Evolutionary conservation across 2,797 vertebrate genomes (phyloP), one percentile per base, ranked within the genome.

Genomic region (Ptychobarbus kaznakovi): DNA sequence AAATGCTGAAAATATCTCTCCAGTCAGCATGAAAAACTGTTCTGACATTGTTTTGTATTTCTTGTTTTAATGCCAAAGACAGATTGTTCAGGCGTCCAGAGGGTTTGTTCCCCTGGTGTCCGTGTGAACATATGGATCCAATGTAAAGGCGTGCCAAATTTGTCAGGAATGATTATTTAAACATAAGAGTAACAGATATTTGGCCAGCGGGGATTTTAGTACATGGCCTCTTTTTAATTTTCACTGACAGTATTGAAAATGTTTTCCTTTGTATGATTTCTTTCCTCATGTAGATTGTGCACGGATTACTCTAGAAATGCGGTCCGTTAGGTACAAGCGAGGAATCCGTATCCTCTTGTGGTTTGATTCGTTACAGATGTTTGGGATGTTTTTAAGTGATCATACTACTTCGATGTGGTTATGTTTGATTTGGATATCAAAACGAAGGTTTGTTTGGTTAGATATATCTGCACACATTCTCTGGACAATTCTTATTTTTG

Each of bases 401-500:
- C 68, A 35, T 22, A 77, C 51, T 84, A 69, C 82, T 87, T 78
- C 56, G 65, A 46, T 44, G 4, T 44, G 22, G 66, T 89, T 85
- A 49, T 79, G 42, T 88, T 87, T 56, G 38, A 88, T 85, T 80
- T 79, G 76, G 68, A 83, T 58, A 84, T 87, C 28, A 80, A 76
- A 89, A 84, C 25, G 40, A 75, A 73, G 61, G 82, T 87, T 87
- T 89, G 74, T 90, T 90, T 89, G 42, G 42, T 86, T 83, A 73
- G 80, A 85, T 88, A 81, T 83, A 25, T 70, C 69, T 75, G 49
- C 35, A 40, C 49, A 74, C 40, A 80, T 86, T 80, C 38, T 79
- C 74, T 46, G 49, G 42, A 25, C 68, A 61, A 28, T 44, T 68
- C 40, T 40, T 76, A 80, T 89, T 86, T 83, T 73, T 76, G 78